Base-by-base conservation (phyloP, 2,888 invertebrate species). In the Augochlorella aurata region DNA sequence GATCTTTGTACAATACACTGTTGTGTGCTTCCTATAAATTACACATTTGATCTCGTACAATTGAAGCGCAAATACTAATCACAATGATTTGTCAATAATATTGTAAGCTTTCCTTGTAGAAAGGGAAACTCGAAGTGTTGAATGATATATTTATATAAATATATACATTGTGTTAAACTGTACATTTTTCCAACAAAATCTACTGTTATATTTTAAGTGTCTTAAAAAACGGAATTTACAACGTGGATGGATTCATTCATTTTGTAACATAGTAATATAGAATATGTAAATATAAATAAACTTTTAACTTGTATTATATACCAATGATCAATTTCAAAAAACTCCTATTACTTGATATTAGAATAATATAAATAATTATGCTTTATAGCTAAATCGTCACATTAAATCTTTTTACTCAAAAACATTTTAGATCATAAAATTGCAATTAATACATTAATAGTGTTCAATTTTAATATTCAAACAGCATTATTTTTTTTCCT, bases 211-310 rank as follows among this genome's bases (percentile, higher is more conserved):
- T 67, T 68, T 77, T 47, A 50, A 67, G 66, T 58, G 49, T 71
- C 77, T 65, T 75, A 74, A 79, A 72, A 21, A 66, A 73, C 52
- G 44, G 61, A 77, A 78, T 83, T 72, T 71, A 68, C 52, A 79
- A 74, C 50, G 65, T 74, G 72, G 79, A 77, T 79, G 71, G 79
- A 82, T 74, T 77, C 63, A 75, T 79, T 84, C 47, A 73, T 12
- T 81, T 76, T 77, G 45, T 82, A 86, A 84, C 71, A 79, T 69
- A 76, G 45, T 77, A 61, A 84, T 66, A 76, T 83, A 79, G 45
- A 84, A 79, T 82, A 78, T 86, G 69, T 61, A 84, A 84, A 68
- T 82, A 47, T 76, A 82, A 83, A 83, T 73, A 63, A 82, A 79
- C 49, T 47, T 72, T 75, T 54, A 58, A 83, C 73, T 82, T 79